A percentile compares a stretch with the other conserved stretches of the same genome.
Evolutionary conservation across 2,797 vertebrate species (phyloP).

Genomic region (Sebastes variabilis): DNA sequence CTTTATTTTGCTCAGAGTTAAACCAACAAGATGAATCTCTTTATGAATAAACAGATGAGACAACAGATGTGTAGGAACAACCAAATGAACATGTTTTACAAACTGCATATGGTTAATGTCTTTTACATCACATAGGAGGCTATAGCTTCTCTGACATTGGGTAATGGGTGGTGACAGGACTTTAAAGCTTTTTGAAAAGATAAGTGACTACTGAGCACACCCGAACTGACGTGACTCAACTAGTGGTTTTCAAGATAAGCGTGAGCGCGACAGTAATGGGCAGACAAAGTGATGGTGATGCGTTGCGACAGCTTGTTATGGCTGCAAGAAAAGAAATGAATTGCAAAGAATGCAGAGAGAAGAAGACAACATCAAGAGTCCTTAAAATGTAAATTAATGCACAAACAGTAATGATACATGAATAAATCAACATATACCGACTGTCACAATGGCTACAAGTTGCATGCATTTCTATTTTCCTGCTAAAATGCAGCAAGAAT

Average conservation of each 20-base stretch:
- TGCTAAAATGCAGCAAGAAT: slow-evolving; percentile 14
- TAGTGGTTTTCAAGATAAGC: slow-evolving; percentile 34
- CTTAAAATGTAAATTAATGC: slow-evolving; percentile 18
- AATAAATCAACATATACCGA: slow-evolving; percentile 26
- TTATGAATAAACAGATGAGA: slow-evolving; percentile 18
- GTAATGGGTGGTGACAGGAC: slow-evolving; percentile 14
- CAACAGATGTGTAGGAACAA: neutral
- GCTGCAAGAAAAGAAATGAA: slow-evolving; percentile 46
- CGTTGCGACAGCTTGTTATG: slow-evolving; percentile 53
- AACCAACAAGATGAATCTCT: slow-evolving; percentile 14
- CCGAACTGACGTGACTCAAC: slow-evolving; percentile 60
- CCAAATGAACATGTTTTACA: slow-evolving; percentile 18
- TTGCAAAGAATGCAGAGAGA: slow-evolving; percentile 36
- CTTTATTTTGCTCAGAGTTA: slow-evolving; percentile 48
- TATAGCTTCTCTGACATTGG: neutral
- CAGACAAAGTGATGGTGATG: slow-evolving; percentile 54
- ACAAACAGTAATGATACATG: slow-evolving; percentile 26
- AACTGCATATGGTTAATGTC: neutral
- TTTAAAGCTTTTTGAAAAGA: slow-evolving; percentile 36
- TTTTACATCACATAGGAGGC: slow-evolving; percentile 6
- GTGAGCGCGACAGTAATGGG: slow-evolving; percentile 45
- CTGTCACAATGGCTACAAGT: slow-evolving; percentile 20
- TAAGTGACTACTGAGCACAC: slow-evolving; percentile 52
- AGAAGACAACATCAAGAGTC: slow-evolving; percentile 47
- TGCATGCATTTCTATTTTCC: slow-evolving; percentile 44